Conservation (phyloP, 2,888 invertebrate genomes). For the Tetrapedia diversipes region DNA sequence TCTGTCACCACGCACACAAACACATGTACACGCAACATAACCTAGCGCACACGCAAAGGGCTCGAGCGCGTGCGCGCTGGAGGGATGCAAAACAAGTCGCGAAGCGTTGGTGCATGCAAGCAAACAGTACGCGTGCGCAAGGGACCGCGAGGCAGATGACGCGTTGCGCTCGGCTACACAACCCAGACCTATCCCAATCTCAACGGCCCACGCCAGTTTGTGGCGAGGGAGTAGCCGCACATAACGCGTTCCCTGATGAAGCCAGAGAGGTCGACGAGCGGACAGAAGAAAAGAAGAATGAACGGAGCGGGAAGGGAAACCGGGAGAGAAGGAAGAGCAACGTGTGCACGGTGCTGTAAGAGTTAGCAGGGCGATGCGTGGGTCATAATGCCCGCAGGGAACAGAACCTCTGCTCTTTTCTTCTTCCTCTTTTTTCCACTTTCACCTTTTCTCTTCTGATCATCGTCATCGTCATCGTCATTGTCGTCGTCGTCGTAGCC, state of each 20-base stretch:
- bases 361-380: constrained; percentile 79
- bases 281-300: constrained; percentile 47
- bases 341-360: constrained; percentile 64
- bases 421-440: constrained; percentile 21
- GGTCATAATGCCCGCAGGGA: constrained; percentile 78
- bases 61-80: not conserved
- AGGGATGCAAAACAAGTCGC: not conserved
- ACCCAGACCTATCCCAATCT: constrained; percentile 78
- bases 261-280: constrained; percentile 41
- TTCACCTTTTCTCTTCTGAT: constrained; percentile 12
- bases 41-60: not conserved
- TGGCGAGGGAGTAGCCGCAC: constrained; percentile 73
- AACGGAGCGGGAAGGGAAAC: constrained; percentile 37
- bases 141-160: constrained; percentile 22
- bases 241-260: constrained; percentile 69
- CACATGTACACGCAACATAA: not conserved
- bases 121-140: constrained; percentile 33
- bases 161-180: constrained; percentile 57
- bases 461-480: constrained; percentile 3
- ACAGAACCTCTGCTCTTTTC: constrained; percentile 43
- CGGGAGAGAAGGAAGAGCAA: constrained; percentile 53
- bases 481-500: constrained; percentile 25
- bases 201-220: constrained; percentile 69
- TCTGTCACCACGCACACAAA: not conserved
- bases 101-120: constrained; percentile 22